Conservation (phyloP, 2,888 invertebrate genomes). For the Andrena trimmerana region DNA sequence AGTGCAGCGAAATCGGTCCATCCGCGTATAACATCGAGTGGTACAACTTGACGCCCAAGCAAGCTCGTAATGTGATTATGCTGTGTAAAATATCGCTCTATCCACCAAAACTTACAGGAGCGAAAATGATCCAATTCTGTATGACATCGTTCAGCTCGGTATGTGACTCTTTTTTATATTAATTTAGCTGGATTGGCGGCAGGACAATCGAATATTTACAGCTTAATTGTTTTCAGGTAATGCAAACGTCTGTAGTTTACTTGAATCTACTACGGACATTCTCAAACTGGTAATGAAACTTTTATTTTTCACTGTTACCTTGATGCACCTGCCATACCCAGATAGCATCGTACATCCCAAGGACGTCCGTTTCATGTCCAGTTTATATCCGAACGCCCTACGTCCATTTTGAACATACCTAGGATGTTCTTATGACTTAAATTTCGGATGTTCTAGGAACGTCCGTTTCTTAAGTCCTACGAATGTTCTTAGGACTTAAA, state of each 20-base stretch:
- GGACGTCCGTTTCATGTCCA: too few species aligned
- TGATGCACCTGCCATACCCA: not conserved
- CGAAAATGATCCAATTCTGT: constrained; percentile 73
- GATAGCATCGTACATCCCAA: too few species aligned
- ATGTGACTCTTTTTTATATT: constrained; percentile 2
- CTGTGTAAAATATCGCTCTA: constrained; percentile 67
- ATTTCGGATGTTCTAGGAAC: too few species aligned
- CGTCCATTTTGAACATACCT: too few species aligned
- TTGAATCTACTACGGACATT: constrained; percentile 13
- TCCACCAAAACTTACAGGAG: constrained; percentile 75
- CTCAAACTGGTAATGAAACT: not conserved
- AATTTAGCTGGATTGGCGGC: not conserved
- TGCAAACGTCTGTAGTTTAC: constrained; percentile 1
- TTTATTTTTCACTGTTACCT: not conserved
- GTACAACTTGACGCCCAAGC: constrained; percentile 61
- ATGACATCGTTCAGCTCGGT: constrained; percentile 65
- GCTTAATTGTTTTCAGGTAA: not conserved
- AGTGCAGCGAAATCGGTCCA: constrained; percentile 57
- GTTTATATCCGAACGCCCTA: too few species aligned
- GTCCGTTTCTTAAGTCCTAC: too few species aligned
- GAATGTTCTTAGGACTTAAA: too few species aligned
- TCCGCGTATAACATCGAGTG: constrained; percentile 64
- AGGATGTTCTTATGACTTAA: too few species aligned
- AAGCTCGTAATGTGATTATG: constrained; percentile 64
- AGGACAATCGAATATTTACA: too few species aligned